Percentiles rank a stretch among this genome's conserved stretches.
Conservation (phyloP, 2,797 vertebrate species). For the Galaxias olidus region DNA sequence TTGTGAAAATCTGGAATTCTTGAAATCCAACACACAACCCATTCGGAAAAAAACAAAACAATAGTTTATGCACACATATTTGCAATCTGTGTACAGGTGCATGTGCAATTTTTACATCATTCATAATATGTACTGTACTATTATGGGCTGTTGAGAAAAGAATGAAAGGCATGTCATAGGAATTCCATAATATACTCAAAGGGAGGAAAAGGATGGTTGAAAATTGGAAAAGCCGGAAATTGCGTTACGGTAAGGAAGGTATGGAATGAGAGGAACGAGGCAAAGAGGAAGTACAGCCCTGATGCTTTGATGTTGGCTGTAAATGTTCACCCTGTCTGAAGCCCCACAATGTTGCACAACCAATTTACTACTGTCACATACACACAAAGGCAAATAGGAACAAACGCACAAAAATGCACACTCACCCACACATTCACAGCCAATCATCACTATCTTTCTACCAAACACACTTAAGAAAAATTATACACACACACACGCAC, state of each 20-base stretch:
- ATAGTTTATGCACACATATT: background rate
- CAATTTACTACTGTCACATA: background rate
- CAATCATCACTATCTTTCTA: too few relatives aligned
- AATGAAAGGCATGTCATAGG: background rate
- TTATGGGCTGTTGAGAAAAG: background rate
- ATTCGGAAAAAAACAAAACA: background rate
- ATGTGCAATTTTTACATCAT: too few relatives aligned
- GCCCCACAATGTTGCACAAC: conserved; percentile 17
- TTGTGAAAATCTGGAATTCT: background rate
- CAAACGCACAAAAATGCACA: background rate
- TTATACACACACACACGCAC: background rate
- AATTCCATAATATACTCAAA: too few relatives aligned
- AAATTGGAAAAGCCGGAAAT: conserved; percentile 36
- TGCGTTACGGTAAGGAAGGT: conserved; percentile 2
- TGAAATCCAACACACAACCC: conserved; percentile 1
- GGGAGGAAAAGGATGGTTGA: conserved; percentile 17
- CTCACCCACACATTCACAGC: too few relatives aligned
- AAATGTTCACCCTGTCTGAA: conserved; percentile 43
- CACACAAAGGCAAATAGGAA: background rate
- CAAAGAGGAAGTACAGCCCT: conserved; percentile 24
- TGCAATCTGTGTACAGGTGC: background rate
- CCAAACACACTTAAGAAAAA: background rate
- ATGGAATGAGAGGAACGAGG: conserved; percentile 11
- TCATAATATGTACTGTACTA: background rate
- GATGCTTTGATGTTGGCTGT: conserved; percentile 63